Evolutionary conservation across 2,888 invertebrate genomes (phyloP).

Genomic region (Dolichomitus sp.): DNA sequence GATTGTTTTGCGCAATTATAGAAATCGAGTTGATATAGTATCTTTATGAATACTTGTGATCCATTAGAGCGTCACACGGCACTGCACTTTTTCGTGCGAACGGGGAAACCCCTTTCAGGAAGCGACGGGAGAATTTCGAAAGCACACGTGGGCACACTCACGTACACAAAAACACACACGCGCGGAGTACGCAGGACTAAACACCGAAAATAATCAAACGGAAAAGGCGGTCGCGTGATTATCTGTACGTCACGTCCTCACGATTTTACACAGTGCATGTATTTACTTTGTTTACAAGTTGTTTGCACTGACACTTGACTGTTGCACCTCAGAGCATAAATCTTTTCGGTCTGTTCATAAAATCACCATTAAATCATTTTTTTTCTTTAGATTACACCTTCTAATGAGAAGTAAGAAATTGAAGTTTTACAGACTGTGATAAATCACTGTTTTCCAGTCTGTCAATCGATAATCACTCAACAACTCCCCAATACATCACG

Average conservation of each 20-base stretch:
- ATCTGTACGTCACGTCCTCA: neutral
- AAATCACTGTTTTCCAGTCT: too few species aligned
- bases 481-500: too few species aligned
- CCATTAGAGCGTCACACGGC: neutral
- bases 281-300: slow-evolving; percentile 42
- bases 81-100: neutral
- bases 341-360: neutral
- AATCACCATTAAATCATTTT: neutral
- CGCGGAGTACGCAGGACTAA: neutral
- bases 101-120: slow-evolving; percentile 48
- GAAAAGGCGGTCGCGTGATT: slow-evolving; percentile 10
- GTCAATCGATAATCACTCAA: too few species aligned
- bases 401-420: neutral
- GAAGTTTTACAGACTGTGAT: too few species aligned
- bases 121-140: slow-evolving; percentile 26
- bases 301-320: slow-evolving; percentile 59
- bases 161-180: neutral
- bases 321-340: slow-evolving; percentile 44
- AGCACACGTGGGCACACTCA: slow-evolving; percentile 13
- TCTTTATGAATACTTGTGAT: neutral
- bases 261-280: slow-evolving; percentile 33
- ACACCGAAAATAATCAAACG: neutral
- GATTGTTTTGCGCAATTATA: neutral
- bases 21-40: neutral
- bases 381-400: neutral